Percentiles rank a stretch among this genome's conserved stretches.
phyloP scores from a whole-genome alignment of 1,140 invertebrate genomes.

The Drosophila pachea region DNA sequence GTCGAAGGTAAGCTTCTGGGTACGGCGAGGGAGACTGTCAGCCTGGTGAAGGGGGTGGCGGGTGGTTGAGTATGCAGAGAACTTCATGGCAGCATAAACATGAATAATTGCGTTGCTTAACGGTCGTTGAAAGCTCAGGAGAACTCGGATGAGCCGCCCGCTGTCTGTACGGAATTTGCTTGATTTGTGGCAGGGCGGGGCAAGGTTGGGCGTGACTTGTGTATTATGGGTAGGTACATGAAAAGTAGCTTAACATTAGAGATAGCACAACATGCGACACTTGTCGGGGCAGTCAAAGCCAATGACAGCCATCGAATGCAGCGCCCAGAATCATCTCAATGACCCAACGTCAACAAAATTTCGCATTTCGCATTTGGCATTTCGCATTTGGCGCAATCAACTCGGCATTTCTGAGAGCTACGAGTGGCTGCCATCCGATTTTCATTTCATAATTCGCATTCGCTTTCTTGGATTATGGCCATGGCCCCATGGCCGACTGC shows the following conservation, averaged over 20 bases:
- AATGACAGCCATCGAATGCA: constrained; percentile 58
- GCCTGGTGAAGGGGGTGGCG: no score
- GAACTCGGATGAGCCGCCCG: constrained; percentile 28
- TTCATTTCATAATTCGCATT: constrained; percentile 7
- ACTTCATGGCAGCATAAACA: constrained; percentile 71
- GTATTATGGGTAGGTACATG: constrained; percentile 49
- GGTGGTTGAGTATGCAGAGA: constrained; percentile 27
- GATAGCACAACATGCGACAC: constrained; percentile 69
- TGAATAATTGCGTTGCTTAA: constrained; percentile 73
- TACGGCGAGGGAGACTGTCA: constrained; percentile 1
- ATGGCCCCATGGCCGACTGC: not conserved
- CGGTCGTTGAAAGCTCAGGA: constrained; percentile 67
- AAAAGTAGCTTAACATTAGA: constrained; percentile 75
- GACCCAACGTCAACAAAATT: constrained; percentile 18
- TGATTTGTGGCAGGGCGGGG: constrained; percentile 12
- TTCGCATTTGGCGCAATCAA: constrained; percentile 26
- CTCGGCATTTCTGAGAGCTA: constrained; percentile 4
- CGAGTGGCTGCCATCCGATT: not conserved
- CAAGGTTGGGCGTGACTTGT: not conserved
- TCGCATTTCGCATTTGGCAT: constrained; percentile 18
- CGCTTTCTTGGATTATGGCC: constrained; percentile 4
- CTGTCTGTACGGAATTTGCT: constrained; percentile 1
- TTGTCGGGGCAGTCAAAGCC: constrained; percentile 52
- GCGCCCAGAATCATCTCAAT: constrained; percentile 17
- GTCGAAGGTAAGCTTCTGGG: not conserved